These are phyloP conservation scores for Nibea albiflora DNA, from an alignment of 2,113 vertebrate species.

Conservation along the genomic window DNA sequence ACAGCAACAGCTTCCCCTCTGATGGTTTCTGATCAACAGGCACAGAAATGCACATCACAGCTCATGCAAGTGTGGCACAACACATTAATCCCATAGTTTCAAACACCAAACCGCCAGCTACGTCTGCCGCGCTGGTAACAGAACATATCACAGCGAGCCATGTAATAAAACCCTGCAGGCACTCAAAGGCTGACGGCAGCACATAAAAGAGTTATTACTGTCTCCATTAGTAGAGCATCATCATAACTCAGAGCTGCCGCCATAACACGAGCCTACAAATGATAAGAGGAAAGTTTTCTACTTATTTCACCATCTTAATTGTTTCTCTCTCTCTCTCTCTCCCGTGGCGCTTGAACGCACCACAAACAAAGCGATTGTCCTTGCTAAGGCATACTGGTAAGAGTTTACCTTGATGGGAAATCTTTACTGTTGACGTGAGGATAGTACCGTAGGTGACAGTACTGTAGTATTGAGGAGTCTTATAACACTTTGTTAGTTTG, in stretches of 20 bases:
- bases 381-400: no score
- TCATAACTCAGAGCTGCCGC: constrained; percentile 36
- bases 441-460: no score
- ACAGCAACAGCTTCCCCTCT: constrained; percentile 21
- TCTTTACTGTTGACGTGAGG: no score
- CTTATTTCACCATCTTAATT: constrained; percentile 9
- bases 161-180: constrained; percentile 43
- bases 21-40: constrained; percentile 27
- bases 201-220: constrained; percentile 48
- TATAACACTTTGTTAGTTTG: no score
- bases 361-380: not conserved
- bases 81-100: constrained; percentile 21
- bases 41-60: not conserved
- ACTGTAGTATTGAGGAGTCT: no score
- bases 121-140: constrained; percentile 3
- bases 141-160: constrained; percentile 12
- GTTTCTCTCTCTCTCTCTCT: not conserved
- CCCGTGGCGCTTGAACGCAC: not conserved
- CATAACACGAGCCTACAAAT: constrained; percentile 7
- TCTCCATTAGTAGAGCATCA: constrained; percentile 57
- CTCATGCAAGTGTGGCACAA: constrained; percentile 20
- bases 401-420: no score
- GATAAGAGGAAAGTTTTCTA: constrained; percentile 4
- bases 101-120: constrained; percentile 2
- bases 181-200: constrained; percentile 23